Conservation (phyloP, 2,113 vertebrate genomes). For the Sapajus apella region DNA sequence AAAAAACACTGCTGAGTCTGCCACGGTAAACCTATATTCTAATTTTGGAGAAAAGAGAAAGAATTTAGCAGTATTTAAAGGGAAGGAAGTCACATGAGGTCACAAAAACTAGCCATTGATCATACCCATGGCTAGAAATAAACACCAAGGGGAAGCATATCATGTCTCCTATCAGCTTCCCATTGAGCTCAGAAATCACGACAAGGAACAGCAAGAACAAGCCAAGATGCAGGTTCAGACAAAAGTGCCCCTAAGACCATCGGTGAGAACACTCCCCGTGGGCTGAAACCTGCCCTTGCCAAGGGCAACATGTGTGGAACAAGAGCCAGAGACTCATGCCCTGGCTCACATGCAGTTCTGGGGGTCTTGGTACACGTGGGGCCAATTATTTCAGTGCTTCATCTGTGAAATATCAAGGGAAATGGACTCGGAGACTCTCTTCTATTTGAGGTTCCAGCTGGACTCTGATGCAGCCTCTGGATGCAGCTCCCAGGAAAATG, state of each 20-base stretch:
- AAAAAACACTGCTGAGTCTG: neutral
- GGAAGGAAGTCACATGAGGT: neutral
- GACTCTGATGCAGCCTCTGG: neutral
- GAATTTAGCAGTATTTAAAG: neutral
- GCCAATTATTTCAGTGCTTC: neutral
- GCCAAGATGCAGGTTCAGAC: neutral
- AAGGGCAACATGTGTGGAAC: accelerated
- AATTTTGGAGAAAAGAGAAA: neutral
- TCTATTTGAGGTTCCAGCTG: neutral
- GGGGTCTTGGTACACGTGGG: neutral
- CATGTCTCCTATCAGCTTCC: neutral
- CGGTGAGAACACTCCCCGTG: accelerated
- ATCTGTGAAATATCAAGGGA: neutral
- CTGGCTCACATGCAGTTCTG: neutral
- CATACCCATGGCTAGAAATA: neutral
- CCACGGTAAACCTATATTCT: neutral
- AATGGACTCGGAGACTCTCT: neutral
- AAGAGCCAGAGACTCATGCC: neutral
- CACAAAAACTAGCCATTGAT: neutral
- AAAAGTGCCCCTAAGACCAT: neutral
- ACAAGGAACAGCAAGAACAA: accelerated
- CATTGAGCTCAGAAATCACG: neutral
- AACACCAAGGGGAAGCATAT: neutral
- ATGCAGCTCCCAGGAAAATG: neutral
- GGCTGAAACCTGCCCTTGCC: neutral